These are phyloP conservation scores for Chrysomallon squamiferum DNA, from an alignment of 1,140 invertebrate species.

Conservation along the genomic window DNA sequence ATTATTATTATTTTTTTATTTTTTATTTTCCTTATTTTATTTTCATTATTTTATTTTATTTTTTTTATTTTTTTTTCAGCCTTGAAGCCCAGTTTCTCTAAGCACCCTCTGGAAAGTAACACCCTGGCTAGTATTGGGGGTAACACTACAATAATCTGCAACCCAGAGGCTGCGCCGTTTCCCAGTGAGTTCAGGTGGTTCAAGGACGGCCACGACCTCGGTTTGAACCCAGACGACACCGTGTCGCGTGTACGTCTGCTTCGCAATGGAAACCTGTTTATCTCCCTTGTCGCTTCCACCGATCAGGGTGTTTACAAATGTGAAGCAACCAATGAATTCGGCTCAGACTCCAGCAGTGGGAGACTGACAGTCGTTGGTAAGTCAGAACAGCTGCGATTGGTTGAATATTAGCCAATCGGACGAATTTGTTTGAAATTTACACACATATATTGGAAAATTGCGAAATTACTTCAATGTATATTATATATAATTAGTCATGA, in stretches of 20 bases:
- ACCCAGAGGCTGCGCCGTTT: conserved; percentile 91
- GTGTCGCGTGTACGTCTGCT: conserved; percentile 33
- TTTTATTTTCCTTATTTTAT: too few relatives aligned
- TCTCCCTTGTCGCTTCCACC: conserved; percentile 18
- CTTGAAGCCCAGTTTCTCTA: conserved; percentile 88
- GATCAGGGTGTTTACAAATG: conserved; percentile 41
- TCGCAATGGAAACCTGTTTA: conserved; percentile 44
- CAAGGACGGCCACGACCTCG: conserved; percentile 79
- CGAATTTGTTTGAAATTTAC: too few relatives aligned
- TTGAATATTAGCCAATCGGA: too few relatives aligned
- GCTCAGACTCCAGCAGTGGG: conserved; percentile 26
- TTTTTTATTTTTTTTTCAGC: conserved; percentile 64
- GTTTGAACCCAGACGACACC: conserved; percentile 18
- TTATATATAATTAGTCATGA: too few relatives aligned
- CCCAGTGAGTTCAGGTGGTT: conserved; percentile 78
- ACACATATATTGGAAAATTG: too few relatives aligned
- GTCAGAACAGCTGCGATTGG: too few relatives aligned
- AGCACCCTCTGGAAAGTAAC: conserved; percentile 85
- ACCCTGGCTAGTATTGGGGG: conserved; percentile 89
- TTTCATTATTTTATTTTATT: too few relatives aligned
- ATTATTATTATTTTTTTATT: too few relatives aligned
- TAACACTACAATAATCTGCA: conserved; percentile 89
- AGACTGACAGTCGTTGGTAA: conserved; percentile 29
- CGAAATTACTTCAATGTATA: too few relatives aligned
- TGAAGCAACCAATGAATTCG: conserved; percentile 29